A percentile compares a stretch with the other conserved stretches of the same genome.
phyloP scores from a whole-genome alignment of 1,140 invertebrate species.

The Bombus waltoni region DNA sequence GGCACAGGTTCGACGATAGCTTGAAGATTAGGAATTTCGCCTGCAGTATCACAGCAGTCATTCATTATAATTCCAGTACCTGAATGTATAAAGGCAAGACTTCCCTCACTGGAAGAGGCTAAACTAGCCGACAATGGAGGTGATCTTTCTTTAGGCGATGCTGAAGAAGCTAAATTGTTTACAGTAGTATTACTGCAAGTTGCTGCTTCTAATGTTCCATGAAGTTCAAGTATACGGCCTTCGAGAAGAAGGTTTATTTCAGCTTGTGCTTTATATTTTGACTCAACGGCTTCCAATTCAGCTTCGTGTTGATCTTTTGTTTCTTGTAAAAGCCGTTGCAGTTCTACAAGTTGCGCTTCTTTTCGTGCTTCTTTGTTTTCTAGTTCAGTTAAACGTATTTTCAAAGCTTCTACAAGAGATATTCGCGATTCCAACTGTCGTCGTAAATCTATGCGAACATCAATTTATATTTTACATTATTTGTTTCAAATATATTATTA shows the following conservation, averaged over 20 bases:
- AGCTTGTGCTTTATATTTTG: conserved; percentile 88
- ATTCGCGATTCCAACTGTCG: conserved; percentile 79
- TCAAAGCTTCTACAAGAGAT: conserved; percentile 78
- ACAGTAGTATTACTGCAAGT: conserved; percentile 60
- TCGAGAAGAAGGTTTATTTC: conserved; percentile 87
- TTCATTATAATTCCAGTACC: conserved; percentile 77
- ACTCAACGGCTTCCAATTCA: conserved; percentile 85
- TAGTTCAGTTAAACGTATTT: conserved; percentile 78
- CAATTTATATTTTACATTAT: conserved; percentile 6
- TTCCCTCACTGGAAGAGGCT: conserved; percentile 81
- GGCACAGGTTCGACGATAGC: conserved; percentile 79
- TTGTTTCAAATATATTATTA: neutral
- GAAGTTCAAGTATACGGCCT: conserved; percentile 86
- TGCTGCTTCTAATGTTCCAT: conserved; percentile 82
- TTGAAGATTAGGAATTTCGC: conserved; percentile 80
- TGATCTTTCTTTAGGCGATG: conserved; percentile 80
- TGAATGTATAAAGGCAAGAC: conserved; percentile 78
- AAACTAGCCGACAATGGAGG: conserved; percentile 79
- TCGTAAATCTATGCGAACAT: conserved; percentile 72
- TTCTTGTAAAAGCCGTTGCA: conserved; percentile 81
- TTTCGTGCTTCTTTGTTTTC: conserved; percentile 81
- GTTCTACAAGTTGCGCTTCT: conserved; percentile 80
- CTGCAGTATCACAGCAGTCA: conserved; percentile 78
- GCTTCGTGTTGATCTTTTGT: conserved; percentile 83
- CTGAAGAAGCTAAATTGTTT: conserved; percentile 76